These are phyloP conservation scores for human DNA, from an alignment of 2,113 vertebrate genomes.

Conservation along the genomic window DNA sequence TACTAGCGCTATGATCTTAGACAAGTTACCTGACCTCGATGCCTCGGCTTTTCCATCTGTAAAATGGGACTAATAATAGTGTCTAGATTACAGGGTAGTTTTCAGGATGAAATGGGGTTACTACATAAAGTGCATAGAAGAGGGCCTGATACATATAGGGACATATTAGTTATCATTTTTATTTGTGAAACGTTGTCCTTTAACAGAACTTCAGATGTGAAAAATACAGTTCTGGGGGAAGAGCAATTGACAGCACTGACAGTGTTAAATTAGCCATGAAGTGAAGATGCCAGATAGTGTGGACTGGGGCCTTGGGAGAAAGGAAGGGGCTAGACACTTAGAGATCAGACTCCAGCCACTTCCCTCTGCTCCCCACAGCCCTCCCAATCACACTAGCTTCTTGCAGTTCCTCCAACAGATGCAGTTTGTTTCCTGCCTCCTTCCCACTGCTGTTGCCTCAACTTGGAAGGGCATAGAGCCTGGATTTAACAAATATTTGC, in stretches of 20 bases:
- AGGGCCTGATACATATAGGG: background rate
- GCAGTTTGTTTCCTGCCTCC: background rate
- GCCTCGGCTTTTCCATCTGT: background rate
- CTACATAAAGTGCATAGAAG: background rate
- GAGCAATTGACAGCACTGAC: background rate
- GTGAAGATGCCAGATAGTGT: background rate
- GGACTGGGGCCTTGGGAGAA: background rate
- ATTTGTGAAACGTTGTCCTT: background rate
- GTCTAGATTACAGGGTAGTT: background rate
- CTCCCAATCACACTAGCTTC: background rate
- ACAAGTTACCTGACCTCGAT: background rate
- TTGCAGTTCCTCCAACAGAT: background rate
- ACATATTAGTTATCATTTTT: background rate
- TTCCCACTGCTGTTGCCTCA: background rate
- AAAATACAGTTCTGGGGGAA: background rate
- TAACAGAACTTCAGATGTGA: conserved; percentile 19
- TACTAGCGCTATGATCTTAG: background rate
- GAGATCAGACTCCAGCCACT: background rate
- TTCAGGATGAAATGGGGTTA: background rate
- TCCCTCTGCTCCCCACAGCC: background rate
- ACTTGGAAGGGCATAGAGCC: background rate
- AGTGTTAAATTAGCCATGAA: background rate
- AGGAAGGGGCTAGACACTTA: background rate
- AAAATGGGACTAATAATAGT: background rate
- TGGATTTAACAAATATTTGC: background rate